Evolutionary conservation across 1,140 invertebrate genomes (phyloP), one percentile per base, ranked within the genome.

Genomic region (Lineus longissimus): DNA sequence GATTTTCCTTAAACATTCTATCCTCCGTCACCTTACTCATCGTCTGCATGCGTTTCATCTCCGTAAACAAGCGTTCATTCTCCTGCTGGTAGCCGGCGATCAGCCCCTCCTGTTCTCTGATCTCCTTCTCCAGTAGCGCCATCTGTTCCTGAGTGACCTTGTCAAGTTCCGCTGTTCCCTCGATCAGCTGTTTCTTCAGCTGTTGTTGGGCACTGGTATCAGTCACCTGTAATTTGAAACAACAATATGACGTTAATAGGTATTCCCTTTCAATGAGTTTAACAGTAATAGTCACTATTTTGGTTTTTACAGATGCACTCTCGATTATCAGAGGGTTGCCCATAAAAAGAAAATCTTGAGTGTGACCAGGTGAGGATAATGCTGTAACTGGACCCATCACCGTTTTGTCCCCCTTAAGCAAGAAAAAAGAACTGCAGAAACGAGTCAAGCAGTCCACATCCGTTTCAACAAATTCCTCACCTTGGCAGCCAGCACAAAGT

Each of bases 1-100:
- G 79, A 59, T 81, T 81, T 59, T 79, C 79, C 51, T 70, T 68
- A 55, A 79, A 81, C 75, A 81, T 76, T 56, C 66, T 71, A 9
- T 74, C 72, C 63, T 80, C 76, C 6, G 74, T 68, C 29, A 63
- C 65, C 62, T 78, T 79, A 58, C 67, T 68, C 36, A 70, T 65
- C 51, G 66, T 70, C 59, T 74, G 68, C 19, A 73, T 25, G 23
- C 55, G 61, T 57, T 79, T 79, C 56, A 77, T 68, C 47, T 81
- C 75, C 47, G 74, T 67, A 62, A 79, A 81, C 47, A 81, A 65
- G 19, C 75, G 68, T 55, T 80, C 73, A 55, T 80, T 81, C 55
- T 81, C 78, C 54, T 69, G 65, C 63, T 80, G 75, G 65, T 77
- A 81, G 7, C 77, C 76, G n/a, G 72, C 69, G 13, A 80, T 65